phyloP scores from a whole-genome alignment of 2,888 invertebrate genomes.

The Pyralis farinalis region DNA sequence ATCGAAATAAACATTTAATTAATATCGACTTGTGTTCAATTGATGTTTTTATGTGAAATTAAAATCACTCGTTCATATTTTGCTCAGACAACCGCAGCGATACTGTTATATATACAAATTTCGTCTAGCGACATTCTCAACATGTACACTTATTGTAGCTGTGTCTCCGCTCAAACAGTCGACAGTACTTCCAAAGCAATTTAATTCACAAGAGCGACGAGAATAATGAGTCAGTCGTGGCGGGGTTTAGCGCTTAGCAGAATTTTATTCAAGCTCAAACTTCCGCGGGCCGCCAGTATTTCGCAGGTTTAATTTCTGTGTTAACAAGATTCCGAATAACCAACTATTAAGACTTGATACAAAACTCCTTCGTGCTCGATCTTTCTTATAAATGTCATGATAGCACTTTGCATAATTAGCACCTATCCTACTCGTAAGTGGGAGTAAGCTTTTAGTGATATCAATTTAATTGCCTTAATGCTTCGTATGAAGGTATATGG shows the following conservation, averaged over 20 bases:
- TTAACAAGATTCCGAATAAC: no score
- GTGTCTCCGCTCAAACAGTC: background rate
- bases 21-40: no score
- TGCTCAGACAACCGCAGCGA: no score
- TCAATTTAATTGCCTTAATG: constrained; percentile 23
- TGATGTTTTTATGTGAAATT: no score
- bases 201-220: background rate
- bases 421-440: constrained; percentile 13
- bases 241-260: background rate
- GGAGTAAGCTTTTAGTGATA: constrained; percentile 21
- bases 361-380: background rate
- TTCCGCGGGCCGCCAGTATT: background rate
- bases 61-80: no score
- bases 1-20: no score
- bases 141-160: background rate
- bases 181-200: background rate
- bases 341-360: background rate
- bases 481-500: background rate
- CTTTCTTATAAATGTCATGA: constrained; percentile 10
- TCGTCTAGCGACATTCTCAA: background rate
- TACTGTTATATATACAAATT: no score
- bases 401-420: constrained; percentile 23
- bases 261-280: background rate
- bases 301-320: background rate
- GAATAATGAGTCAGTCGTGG: background rate